A percentile compares a stretch with the other conserved stretches of the same genome.
Conservation (phyloP, 92 coral and sea anemone species). For the Blastomussa wellsi region DNA sequence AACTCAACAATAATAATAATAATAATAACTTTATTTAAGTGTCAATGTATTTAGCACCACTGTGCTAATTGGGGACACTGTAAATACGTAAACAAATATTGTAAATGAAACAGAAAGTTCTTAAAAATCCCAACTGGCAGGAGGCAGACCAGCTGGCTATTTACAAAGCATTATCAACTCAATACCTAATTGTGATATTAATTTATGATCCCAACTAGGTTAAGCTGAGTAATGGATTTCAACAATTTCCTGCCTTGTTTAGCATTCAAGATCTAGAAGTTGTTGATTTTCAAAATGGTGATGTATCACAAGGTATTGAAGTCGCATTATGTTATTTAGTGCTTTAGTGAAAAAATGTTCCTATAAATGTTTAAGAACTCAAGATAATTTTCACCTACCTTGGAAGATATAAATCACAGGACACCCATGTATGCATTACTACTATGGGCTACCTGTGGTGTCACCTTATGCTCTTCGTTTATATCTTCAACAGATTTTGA, state of each 20-base stretch:
- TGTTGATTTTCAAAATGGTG: constrained; percentile 67
- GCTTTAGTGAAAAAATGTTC: neutral
- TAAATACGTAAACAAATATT: too few species aligned
- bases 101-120: too few species aligned
- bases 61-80: too few species aligned
- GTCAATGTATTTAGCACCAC: too few species aligned
- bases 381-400: neutral
- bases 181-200: too few species aligned
- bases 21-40: too few species aligned
- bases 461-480: neutral
- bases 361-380: too few species aligned
- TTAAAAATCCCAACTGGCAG: too few species aligned
- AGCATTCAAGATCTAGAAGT: constrained; percentile 72
- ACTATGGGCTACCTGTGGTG: neutral
- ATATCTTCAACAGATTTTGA: constrained; percentile 15
- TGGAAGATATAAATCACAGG: neutral
- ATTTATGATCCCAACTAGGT: constrained; percentile 38
- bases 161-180: too few species aligned
- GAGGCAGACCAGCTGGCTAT: too few species aligned
- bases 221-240: constrained; percentile 53
- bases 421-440: neutral
- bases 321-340: too few species aligned
- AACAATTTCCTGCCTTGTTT: constrained; percentile 76
- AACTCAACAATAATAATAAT: too few species aligned
- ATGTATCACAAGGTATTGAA: constrained; percentile 39